phyloP scores from a whole-genome alignment of 2,888 invertebrate species.

The Amiota minor region DNA sequence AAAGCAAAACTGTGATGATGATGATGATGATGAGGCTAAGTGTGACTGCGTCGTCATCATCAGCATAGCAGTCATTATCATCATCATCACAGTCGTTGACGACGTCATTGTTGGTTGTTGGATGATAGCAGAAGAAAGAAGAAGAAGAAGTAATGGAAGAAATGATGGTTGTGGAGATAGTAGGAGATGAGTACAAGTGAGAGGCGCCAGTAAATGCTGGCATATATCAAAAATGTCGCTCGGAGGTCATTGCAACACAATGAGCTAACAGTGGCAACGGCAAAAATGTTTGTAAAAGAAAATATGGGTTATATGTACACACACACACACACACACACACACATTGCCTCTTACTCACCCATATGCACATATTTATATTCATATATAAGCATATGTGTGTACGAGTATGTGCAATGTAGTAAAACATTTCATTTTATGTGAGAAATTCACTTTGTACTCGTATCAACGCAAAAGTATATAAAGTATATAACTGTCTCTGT shows the following conservation, averaged over 20 bases:
- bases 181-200: background rate
- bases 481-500: background rate
- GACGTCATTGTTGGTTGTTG: no score
- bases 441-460: conserved; percentile 10
- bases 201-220: conserved; percentile 5
- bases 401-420: background rate
- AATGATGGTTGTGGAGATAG: no score
- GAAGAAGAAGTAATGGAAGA: no score
- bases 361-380: no score
- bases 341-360: no score
- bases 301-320: conserved; percentile 8
- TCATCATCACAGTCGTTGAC: no score
- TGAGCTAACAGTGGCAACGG: background rate
- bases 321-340: background rate
- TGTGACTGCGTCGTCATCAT: background rate
- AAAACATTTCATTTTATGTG: conserved; percentile 21
- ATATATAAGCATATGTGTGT: no score
- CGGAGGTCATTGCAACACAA: conserved; percentile 26
- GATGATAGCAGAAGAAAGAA: no score
- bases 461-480: background rate
- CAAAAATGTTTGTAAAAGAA: conserved; percentile 6
- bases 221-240: conserved; percentile 26
- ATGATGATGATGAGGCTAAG: background rate
- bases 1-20: conserved; percentile 1
- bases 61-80: no score